Base-by-base conservation (phyloP, 2,888 invertebrate species). In the Malthinus flaveolus region DNA sequence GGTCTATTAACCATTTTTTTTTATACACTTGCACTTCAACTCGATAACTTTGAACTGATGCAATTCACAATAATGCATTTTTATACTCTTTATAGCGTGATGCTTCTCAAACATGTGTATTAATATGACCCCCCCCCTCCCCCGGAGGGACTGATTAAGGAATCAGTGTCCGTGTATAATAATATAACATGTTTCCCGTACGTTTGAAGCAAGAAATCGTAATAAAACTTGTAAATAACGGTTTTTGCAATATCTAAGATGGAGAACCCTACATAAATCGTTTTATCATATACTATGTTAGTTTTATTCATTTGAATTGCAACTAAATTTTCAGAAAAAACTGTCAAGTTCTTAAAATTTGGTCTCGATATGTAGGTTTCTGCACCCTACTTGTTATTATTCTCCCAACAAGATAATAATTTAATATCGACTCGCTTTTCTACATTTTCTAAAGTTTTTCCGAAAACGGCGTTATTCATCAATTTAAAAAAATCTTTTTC, bases 391-490 rank as follows among this genome's bases (percentile, higher is more conserved):
- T 68, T 67, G 5, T 57, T 53, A 10, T 60, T 49, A 34, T 65
- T 66, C 13, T 67, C 61, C 69, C 71, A 71, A 31, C 65, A 37
- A 3, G 62, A 65, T 4, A 68, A 55, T 5, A 73, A 46, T 61
- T 67, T 69, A 0, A 82, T 66, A 62, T 75, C 70, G n/a, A 70
- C 65, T 57, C 70, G 65, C 39, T 77, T 78, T 32, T 73, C 61
- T 8, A 76, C 72, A 68, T 79, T 79, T 65, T 78, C 78, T 72
- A 79, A 78, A 1, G 75, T 75, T 68, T 78, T 77, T 0, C 77
- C 75, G 62, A 72, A 77, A 1, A 75, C 63, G 0, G 73, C 62
- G 61, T 79, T 79, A 45, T 74, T 77, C 70, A 76, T 73, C 8
- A 76, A 61, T 63, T 79, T 78, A 55, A 65, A 78, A 55, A 75